Evolutionary conservation across 1,140 invertebrate species (phyloP).

Genomic region (Schmidtea mediterranea): DNA sequence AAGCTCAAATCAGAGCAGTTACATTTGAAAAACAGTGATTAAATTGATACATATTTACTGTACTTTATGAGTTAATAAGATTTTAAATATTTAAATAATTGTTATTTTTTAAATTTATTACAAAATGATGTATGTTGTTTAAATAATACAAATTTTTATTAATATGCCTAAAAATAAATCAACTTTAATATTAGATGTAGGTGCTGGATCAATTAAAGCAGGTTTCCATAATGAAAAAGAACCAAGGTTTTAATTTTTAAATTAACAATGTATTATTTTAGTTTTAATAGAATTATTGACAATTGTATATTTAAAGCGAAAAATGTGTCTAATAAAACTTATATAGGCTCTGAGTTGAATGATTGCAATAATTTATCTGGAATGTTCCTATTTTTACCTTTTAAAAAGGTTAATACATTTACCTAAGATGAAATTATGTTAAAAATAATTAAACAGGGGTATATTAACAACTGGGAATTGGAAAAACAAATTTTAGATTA

Average conservation of each 20-base stretch:
- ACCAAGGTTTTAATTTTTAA: neutral
- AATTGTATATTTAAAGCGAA: conserved; percentile 1
- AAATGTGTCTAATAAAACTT: neutral
- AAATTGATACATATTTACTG: too few relatives aligned
- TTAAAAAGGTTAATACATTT: conserved; percentile 1
- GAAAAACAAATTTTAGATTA: conserved; percentile 2
- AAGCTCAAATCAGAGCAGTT: too few relatives aligned
- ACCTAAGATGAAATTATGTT: too few relatives aligned
- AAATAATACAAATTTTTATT: too few relatives aligned
- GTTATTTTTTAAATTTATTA: too few relatives aligned
- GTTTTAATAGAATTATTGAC: neutral
- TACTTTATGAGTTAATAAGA: too few relatives aligned
- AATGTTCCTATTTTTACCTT: neutral
- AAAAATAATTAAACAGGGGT: neutral
- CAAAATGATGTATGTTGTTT: too few relatives aligned
- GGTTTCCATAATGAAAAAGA: neutral
- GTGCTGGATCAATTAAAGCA: neutral
- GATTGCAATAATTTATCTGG: neutral
- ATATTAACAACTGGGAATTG: conserved; percentile 5
- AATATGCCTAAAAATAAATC: too few relatives aligned
- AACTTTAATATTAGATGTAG: neutral
- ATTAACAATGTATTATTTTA: neutral
- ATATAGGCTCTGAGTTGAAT: neutral
- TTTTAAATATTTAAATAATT: too few relatives aligned
- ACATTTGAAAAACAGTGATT: too few relatives aligned